These are phyloP conservation scores for Carcina quercana DNA, from an alignment of 2,888 invertebrate species.

Conservation along the genomic window DNA sequence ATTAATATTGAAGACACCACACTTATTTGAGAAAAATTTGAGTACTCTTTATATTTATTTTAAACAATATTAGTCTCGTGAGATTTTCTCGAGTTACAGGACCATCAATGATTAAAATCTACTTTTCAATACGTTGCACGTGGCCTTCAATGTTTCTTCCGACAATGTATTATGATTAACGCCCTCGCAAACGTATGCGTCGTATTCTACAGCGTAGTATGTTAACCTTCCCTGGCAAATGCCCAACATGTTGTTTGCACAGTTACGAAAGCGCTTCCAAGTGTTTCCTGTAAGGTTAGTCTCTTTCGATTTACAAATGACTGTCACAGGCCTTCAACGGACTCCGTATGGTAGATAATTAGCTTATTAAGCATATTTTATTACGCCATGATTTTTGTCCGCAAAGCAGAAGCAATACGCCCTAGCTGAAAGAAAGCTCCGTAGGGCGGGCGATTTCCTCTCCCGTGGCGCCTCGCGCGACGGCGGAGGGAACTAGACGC, in stretches of 20 bases:
- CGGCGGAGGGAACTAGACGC: conserved; percentile 31
- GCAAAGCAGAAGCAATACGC: conserved; percentile 66
- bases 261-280: conserved; percentile 5
- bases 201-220: conserved; percentile 26
- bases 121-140: too few relatives aligned
- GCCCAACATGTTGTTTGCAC: conserved; percentile 26
- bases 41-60: too few relatives aligned
- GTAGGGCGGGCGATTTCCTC: conserved; percentile 68
- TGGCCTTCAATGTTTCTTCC: too few relatives aligned
- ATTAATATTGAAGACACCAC: too few relatives aligned
- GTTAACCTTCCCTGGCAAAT: conserved; percentile 37
- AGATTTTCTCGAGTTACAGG: too few relatives aligned
- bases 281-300: conserved; percentile 6
- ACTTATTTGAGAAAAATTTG: too few relatives aligned
- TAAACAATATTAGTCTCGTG: too few relatives aligned
- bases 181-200: conserved; percentile 20
- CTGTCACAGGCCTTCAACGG: conserved; percentile 8
- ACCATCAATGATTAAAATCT: too few relatives aligned
- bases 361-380: conserved; percentile 28
- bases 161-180: not conserved
- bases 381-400: conserved; percentile 42
- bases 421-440: conserved; percentile 65
- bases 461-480: conserved; percentile 49
- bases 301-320: conserved; percentile 15
- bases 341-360: conserved; percentile 17